phyloP scores from a whole-genome alignment of 2,113 vertebrate species.

The Mirounga angustirostris region DNA sequence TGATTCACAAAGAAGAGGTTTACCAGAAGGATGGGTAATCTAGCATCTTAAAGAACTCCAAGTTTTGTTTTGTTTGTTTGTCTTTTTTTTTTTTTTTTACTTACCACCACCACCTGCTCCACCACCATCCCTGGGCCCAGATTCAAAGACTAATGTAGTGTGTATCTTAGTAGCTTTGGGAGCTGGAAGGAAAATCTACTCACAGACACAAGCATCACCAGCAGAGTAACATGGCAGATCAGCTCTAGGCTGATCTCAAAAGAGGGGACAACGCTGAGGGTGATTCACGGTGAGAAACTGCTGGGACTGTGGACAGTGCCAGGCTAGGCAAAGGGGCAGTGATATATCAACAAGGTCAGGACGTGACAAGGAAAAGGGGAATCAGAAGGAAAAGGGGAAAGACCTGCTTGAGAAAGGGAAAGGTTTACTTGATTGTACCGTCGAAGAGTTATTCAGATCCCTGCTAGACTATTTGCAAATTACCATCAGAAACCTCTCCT shows the following conservation, averaged over 20 bases:
- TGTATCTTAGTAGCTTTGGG: constrained; percentile 9
- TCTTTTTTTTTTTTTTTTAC: not conserved
- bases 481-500: constrained; percentile 18
- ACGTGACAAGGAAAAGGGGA: not conserved
- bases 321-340: not conserved
- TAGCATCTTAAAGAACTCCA: not conserved
- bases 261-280: not conserved
- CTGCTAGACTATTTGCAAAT: constrained; percentile 26
- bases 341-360: not conserved
- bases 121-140: not conserved
- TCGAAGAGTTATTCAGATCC: constrained; percentile 33
- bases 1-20: constrained; percentile 41
- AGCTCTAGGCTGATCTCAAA: not conserved
- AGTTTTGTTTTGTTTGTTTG: not conserved
- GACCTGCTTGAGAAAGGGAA: not conserved
- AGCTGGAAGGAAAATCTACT: constrained; percentile 8
- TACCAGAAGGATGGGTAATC: not conserved
- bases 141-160: not conserved
- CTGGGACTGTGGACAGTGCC: not conserved
- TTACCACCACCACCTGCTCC: not conserved
- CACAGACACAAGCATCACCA: not conserved
- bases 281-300: not conserved
- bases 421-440: not conserved
- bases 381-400: not conserved
- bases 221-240: not conserved